Evolutionary conservation across 2,113 vertebrate genomes (phyloP), one percentile per base, ranked within the genome.

Genomic region (Pituophis catenifer): DNA sequence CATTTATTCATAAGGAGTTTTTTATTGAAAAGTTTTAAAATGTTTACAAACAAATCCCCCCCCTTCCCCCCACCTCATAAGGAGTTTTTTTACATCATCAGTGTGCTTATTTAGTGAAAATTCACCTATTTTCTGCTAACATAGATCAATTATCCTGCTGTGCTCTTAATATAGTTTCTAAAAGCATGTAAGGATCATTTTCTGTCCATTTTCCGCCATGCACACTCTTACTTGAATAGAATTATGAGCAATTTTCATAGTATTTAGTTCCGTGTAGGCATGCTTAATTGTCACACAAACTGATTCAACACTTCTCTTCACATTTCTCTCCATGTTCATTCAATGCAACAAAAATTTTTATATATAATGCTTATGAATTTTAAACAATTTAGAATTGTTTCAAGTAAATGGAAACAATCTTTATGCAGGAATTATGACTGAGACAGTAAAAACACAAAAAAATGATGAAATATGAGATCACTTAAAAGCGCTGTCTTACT

Each of bases 401-500:
- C 70, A 87, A 87, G 12, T 87, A 89, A 44, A 81, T 15, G 10
- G 29, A 59, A 90, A 89, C 26, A 59, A 57, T 90, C 33, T 59
- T 12, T 81, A 81, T 44, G 75, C 75, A 81, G 33, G 33, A 81
- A 81, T 81, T 38, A 81, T 81, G 33, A 81, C 2, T 17, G 0
- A 5, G 38, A 65, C 65, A 70, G 44, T 52, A 91, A 86, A 94
- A 90, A 91, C 92, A 91, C 94, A 95, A 93, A 87, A 53, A 89
- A 87, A 19, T 81, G n/a, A 24, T 29, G n/a, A 87, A 52, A 88
- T n/a, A 59, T 50, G 12, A 90, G 15, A 44, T 87, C 57, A 48
- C 29, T 58, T 44, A 53, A 89, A 90, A 62, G 3, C 8, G 15
- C 29, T 62, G 3, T 26, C 3, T 87, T 87, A 54, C 8, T 75